Percentiles rank a stretch among this genome's conserved stretches.
These are phyloP conservation scores for Gymnorhina tibicen DNA, from an alignment of 2,113 vertebrate species.

Conservation along the genomic window DNA sequence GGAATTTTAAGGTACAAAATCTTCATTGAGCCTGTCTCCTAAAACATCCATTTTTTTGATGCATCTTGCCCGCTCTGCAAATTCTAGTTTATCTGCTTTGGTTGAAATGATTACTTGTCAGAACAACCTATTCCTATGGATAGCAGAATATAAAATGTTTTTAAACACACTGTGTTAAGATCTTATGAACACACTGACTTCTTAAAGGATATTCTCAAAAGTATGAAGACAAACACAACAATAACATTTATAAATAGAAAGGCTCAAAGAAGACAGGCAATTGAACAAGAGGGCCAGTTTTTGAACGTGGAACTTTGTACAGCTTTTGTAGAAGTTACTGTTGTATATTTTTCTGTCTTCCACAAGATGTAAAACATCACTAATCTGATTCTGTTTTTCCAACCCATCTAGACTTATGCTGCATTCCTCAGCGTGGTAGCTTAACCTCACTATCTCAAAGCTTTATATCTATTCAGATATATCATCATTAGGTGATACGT, in stretches of 20 bases:
- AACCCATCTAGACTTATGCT: not conserved
- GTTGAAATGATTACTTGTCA: not conserved
- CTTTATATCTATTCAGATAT: not conserved
- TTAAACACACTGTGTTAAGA: not conserved
- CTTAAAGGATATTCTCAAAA: not conserved
- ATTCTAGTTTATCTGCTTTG: not conserved
- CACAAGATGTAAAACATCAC: not conserved
- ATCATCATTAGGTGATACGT: not conserved
- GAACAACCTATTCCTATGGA: not conserved
- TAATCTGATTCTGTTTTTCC: not conserved
- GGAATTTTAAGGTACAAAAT: not conserved
- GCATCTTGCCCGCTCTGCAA: not conserved
- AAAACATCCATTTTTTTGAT: not conserved
- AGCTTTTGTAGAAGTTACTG: not conserved
- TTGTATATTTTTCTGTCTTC: not conserved
- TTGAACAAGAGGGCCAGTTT: not conserved
- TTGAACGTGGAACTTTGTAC: not conserved
- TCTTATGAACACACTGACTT: not conserved
- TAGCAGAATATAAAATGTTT: not conserved
- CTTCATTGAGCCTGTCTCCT: not conserved
- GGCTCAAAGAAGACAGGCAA: not conserved
- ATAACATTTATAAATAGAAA: not conserved
- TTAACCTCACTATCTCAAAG: conserved; percentile 1
- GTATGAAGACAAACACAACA: not conserved
- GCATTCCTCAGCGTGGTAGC: not conserved